Percentiles rank a stretch among this genome's conserved stretches.
Evolutionary conservation across 1,140 invertebrate genomes (phyloP).

Genomic region (Halictus rubicundus): DNA sequence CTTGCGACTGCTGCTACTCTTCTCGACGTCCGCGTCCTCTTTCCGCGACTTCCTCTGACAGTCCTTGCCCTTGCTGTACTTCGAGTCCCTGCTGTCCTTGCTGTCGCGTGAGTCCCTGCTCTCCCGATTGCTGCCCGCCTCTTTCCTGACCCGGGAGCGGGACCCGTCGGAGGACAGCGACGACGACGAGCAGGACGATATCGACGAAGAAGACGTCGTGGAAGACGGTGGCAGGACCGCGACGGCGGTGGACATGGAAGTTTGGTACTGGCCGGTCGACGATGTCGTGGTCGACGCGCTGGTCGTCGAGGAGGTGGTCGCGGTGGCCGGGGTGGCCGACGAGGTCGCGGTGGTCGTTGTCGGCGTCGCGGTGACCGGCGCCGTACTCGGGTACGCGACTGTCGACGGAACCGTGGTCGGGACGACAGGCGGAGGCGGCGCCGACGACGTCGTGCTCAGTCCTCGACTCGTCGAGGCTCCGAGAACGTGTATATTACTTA

Average conservation of each 20-base stretch:
- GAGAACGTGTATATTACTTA: constrained; percentile 62
- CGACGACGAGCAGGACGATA: constrained; percentile 49
- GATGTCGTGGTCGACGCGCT: constrained; percentile 50
- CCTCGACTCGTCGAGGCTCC: constrained; percentile 67
- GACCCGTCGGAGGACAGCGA: constrained; percentile 55
- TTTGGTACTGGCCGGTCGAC: constrained; percentile 32
- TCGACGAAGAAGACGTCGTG: constrained; percentile 54
- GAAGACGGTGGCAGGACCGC: constrained; percentile 52
- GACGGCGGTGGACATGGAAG: constrained; percentile 33
- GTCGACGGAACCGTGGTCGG: constrained; percentile 50
- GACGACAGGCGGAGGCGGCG: constrained; percentile 5
- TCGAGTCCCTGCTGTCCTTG: constrained; percentile 69
- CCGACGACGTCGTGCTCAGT: constrained; percentile 41
- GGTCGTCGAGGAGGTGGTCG: constrained; percentile 37
- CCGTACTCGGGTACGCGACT: constrained; percentile 8
- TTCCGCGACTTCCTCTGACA: constrained; percentile 68
- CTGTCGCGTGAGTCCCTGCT: constrained; percentile 65
- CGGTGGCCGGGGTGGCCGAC: constrained; percentile 47
- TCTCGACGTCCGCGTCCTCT: constrained; percentile 64
- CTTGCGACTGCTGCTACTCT: constrained; percentile 67
- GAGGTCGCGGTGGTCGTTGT: constrained; percentile 24
- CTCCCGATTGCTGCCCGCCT: constrained; percentile 40
- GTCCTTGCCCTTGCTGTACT: constrained; percentile 71
- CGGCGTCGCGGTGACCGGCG: constrained; percentile 39
- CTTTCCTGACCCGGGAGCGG: constrained; percentile 55